Conservation (phyloP, 2,888 invertebrate genomes). For the Ophioninae sp. region DNA sequence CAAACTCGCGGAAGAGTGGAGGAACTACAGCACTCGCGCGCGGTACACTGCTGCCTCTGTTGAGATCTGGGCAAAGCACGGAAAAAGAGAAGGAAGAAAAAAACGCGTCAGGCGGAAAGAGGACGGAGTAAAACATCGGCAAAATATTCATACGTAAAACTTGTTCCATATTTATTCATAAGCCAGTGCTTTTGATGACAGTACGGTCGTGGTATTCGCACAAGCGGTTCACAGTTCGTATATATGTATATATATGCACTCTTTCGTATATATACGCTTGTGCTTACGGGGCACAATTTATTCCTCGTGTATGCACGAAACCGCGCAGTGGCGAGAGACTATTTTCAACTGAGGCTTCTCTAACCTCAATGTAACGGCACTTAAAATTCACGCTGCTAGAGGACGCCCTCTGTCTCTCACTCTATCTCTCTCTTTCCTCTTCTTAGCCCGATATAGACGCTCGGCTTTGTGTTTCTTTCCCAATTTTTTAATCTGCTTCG, state of each 20-base stretch:
- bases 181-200: constrained; percentile 72
- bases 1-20: constrained; percentile 6
- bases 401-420: constrained; percentile 27
- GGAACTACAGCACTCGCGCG: constrained; percentile 11
- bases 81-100: no score
- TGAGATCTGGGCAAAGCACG: no score
- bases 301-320: constrained; percentile 53
- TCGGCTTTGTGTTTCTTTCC: constrained; percentile 26
- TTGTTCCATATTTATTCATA: constrained; percentile 75
- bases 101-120: constrained; percentile 12
- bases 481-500: constrained; percentile 69
- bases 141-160: constrained; percentile 74
- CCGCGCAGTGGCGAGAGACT: constrained; percentile 48
- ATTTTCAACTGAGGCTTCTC: constrained; percentile 59
- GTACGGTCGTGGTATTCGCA: constrained; percentile 61
- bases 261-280: constrained; percentile 31
- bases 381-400: constrained; percentile 68
- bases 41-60: constrained; percentile 6
- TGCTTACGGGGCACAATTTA: constrained; percentile 64
- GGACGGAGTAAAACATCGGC: constrained; percentile 53
- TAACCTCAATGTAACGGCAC: constrained; percentile 67
- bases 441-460: constrained; percentile 60
- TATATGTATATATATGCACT: neutral
- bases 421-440: neutral
- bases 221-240: constrained; percentile 5